Base-by-base conservation (phyloP, 2,797 vertebrate species). In the Sylvilagus floridanus region DNA sequence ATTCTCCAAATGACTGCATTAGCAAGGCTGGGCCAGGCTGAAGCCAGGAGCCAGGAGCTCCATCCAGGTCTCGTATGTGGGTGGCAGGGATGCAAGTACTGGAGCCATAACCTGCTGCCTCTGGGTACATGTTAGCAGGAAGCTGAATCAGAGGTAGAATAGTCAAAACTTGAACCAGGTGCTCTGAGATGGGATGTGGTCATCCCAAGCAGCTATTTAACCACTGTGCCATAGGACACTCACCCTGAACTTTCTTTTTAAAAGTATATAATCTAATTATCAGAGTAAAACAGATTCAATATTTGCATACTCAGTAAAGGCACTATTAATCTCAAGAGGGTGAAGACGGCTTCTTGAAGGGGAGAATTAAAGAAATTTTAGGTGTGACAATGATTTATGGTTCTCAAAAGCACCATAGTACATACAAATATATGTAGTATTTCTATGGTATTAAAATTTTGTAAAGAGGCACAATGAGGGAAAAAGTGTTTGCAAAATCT, bases 261-360 rank as follows among this genome's bases (percentile, higher is more conserved):
- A 76, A 81, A 79, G n/a, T n/a, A 50, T 35, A 76, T 50, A 84
- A 54, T 86, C 26, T 90, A 54, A 63, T 95, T 94, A 77, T 72
- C 63, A 95, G 88, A 91, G 42, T 79, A 95, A 96, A 94, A 63
- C 4, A 16, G 93, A 14, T 93, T 95, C n/a, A 57, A 60, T 77
- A 77, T 5, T 65, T 50, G 1, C 4, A 37, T 91, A 93, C 60
- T 94, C 24, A 52, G 0, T 60, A 24, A 95, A 47, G 79, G 24
- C 35, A 14, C 13, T 66, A 8, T 57, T 92, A 8, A 71, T 90
- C 14, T 35, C 11, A 81, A 71, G 10, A 94, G 32, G 5, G 47
- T 91, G 52, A 92, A 95, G 89, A 86, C 1, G 83, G 6, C n/a
- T 68, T 85, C 24, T 68, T 85, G 28, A 13, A 7, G 35, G 30